Conservation (phyloP, 2,797 vertebrate species). For the Enteromius argenteus region DNA sequence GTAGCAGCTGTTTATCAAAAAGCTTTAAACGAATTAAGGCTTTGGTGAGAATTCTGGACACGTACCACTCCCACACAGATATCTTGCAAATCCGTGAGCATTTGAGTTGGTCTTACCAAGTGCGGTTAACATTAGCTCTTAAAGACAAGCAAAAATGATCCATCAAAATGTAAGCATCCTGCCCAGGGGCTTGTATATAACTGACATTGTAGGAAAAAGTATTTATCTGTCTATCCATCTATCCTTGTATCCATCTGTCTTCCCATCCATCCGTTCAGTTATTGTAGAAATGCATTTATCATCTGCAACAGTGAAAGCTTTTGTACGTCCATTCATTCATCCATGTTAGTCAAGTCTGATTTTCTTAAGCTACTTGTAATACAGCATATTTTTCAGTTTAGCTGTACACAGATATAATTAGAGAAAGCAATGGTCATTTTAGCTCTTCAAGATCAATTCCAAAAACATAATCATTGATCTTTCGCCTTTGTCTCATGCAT, state of each 20-base stretch:
- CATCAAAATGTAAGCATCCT: background rate
- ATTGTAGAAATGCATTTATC: background rate
- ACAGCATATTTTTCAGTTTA: constrained; percentile 3
- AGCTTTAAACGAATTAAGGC: constrained; percentile 25
- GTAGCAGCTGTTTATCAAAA: constrained; percentile 46
- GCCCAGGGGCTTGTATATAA: background rate
- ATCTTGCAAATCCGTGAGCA: constrained; percentile 21
- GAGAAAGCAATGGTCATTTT: constrained; percentile 7
- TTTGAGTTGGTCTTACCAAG: constrained; percentile 10
- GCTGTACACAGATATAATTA: constrained; percentile 3
- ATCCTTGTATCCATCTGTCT: background rate
- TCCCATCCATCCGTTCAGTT: background rate
- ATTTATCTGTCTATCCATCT: background rate
- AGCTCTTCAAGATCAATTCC: constrained; percentile 4
- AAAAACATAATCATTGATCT: constrained; percentile 27
- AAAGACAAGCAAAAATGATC: constrained; percentile 4
- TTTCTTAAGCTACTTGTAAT: background rate
- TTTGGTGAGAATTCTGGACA: constrained; percentile 30
- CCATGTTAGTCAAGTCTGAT: background rate
- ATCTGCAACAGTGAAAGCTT: background rate
- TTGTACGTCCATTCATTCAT: background rate
- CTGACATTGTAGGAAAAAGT: background rate
- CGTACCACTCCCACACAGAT: constrained; percentile 38
- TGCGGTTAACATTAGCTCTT: background rate
- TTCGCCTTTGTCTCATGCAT: constrained; percentile 32